Percentiles rank a stretch among this genome's conserved stretches.
Evolutionary conservation across 2,113 vertebrate genomes (phyloP).

Genomic region (Indri indri): DNA sequence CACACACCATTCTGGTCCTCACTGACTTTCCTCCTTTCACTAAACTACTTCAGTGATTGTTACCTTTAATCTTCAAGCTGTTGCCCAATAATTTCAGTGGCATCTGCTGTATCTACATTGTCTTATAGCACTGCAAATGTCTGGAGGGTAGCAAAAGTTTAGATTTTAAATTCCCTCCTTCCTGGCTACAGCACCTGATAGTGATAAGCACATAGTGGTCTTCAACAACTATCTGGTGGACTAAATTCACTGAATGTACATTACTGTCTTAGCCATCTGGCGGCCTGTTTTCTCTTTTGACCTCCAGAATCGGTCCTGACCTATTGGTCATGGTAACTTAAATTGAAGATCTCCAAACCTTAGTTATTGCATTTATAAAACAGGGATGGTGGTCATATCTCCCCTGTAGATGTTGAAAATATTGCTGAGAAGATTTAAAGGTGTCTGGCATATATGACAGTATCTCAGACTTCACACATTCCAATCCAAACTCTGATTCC

Average conservation of each 20-base stretch:
- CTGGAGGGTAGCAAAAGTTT: background rate
- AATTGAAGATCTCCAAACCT: background rate
- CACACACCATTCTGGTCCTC: background rate
- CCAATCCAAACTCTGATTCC: background rate
- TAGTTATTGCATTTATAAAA: background rate
- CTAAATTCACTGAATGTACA: background rate
- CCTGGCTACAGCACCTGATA: background rate
- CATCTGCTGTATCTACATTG: background rate
- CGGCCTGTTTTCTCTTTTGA: slow-evolving; percentile 12
- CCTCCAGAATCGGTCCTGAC: background rate
- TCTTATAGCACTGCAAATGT: background rate
- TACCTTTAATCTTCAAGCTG: background rate
- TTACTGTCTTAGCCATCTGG: background rate
- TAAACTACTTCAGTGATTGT: background rate
- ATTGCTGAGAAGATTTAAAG: background rate
- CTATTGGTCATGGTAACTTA: background rate
- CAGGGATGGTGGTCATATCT: background rate
- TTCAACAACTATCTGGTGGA: background rate
- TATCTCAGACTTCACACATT: background rate
- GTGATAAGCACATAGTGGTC: background rate
- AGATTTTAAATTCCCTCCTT: background rate
- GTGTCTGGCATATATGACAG: background rate
- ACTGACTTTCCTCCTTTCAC: background rate
- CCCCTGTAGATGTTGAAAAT: background rate
- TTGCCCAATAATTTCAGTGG: background rate